Evolutionary conservation across 2,888 invertebrate genomes (phyloP), one percentile per base, ranked within the genome.

Genomic region (Cryptops parisi): DNA sequence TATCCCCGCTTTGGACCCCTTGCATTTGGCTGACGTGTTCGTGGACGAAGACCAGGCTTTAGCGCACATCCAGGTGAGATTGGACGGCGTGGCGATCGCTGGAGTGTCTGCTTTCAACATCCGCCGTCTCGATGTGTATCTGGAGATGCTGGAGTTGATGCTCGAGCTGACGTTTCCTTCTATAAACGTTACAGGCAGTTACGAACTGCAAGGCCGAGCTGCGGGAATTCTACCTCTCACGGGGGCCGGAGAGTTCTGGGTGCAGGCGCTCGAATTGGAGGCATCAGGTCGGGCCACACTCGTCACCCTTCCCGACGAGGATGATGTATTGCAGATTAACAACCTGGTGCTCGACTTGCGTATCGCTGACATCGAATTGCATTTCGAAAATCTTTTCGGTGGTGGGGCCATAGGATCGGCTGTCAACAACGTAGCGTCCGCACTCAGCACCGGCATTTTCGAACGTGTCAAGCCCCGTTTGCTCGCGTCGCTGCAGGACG

Each of bases 1-100:
- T 6, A 56, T 61, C 12, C 60, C 61, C 1, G 51, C 57, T 2
- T 56, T 61, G 19, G 61, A 61, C 47, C 61, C 61, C 0, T 54
- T 60, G 3, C 41, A 43, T 6, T 26, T 54, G 3, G 51, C 55
- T 22, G 45, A 53, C 38, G 51, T 60, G 47, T 47, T 57, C 55
- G 25, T 61, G n/a, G 38, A 55, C 22, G 54, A 54, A 21, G 58
- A 50, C 22, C 33, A 38, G n/a, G 54, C 52, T 3, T 27, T 54
- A 57, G 58, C 55, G 41, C 55, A 51, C n/a, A 19, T 56, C 9
- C 27, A 39, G 1, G 58, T 58, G 9, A 46, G 26, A 12, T 52
- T 61, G 27, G 24, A 48, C 23, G 45, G 57, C 21, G 56, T 58
- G 6, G 40, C 45, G 5, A 44, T 61, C 24, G 49, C 50, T 22